Conservation (phyloP, 2,113 vertebrate genomes). For the Embiotoca jacksoni region DNA sequence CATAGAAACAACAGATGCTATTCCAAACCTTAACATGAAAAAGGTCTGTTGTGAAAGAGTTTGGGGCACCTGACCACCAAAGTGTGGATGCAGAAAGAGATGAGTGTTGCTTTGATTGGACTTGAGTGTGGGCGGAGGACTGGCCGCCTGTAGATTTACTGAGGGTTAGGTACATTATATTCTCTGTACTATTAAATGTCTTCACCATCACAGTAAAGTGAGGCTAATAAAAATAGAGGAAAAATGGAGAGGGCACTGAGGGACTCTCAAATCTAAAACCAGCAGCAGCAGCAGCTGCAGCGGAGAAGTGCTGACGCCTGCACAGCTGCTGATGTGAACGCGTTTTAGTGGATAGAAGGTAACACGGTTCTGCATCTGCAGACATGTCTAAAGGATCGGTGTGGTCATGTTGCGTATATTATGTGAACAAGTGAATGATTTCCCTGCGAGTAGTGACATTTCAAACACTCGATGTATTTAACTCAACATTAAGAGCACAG, state of each 20-base stretch:
- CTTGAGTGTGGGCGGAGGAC: conserved; percentile 3
- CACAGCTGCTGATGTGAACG: conserved; percentile 39
- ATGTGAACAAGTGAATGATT: conserved; percentile 27
- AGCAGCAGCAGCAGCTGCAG: conserved; percentile 49
- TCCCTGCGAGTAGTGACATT: neutral
- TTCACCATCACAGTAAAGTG: conserved; percentile 34
- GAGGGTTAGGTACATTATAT: conserved; percentile 14
- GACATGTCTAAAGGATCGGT: conserved; percentile 22
- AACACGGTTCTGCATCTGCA: conserved; percentile 38
- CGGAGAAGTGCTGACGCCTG: conserved; percentile 50
- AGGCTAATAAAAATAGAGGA: conserved; percentile 48
- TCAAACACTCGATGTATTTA: conserved; percentile 33
- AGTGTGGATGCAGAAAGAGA: neutral
- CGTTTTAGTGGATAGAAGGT: conserved; percentile 16
- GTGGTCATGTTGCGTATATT: conserved; percentile 31
- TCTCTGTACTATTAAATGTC: conserved; percentile 40
- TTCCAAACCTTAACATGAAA: too few species aligned
- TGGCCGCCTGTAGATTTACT: conserved; percentile 20
- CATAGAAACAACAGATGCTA: too few species aligned
- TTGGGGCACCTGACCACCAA: neutral
- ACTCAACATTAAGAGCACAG: conserved; percentile 5
- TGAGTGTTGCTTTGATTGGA: conserved; percentile 11
- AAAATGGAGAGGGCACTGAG: conserved; percentile 30
- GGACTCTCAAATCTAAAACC: conserved; percentile 39
- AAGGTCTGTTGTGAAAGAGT: too few species aligned